Conservation (phyloP, 2,113 vertebrate genomes). For the Actenoides hombroni region DNA sequence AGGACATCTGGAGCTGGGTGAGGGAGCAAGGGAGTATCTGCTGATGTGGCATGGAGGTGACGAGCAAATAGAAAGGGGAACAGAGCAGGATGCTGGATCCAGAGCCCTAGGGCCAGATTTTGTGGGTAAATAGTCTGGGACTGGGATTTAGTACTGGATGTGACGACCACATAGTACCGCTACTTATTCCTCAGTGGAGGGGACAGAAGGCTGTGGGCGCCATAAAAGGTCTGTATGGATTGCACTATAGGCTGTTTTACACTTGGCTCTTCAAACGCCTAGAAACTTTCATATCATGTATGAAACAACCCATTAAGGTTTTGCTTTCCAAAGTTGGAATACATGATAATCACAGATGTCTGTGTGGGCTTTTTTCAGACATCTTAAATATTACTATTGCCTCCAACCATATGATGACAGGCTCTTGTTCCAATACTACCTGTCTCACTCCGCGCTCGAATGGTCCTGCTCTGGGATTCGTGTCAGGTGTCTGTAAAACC, state of each 20-base stretch:
- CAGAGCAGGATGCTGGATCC: not conserved
- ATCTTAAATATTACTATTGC: not conserved
- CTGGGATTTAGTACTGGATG: not conserved
- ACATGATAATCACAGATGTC: not conserved
- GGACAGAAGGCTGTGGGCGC: not conserved
- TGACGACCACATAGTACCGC: not conserved
- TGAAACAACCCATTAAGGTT: not conserved
- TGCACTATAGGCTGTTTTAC: not conserved
- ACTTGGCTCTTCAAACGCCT: not conserved
- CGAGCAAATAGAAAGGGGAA: not conserved
- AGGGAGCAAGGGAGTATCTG: not conserved
- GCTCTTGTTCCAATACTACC: not conserved
- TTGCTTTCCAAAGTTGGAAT: not conserved
- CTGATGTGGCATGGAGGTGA: not conserved
- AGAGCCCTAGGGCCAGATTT: not conserved
- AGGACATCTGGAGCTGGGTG: too few relatives aligned
- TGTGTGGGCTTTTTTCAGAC: not conserved
- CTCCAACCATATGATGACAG: not conserved
- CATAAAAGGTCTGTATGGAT: not conserved
- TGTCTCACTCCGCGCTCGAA: not conserved
- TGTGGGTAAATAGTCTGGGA: not conserved
- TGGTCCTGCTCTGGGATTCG: not conserved
- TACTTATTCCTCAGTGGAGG: accelerated
- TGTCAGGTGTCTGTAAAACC: not conserved
- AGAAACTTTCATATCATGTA: not conserved